Evolutionary conservation across 2,797 vertebrate genomes (phyloP).

Genomic region (Semotilus atromaculatus): DNA sequence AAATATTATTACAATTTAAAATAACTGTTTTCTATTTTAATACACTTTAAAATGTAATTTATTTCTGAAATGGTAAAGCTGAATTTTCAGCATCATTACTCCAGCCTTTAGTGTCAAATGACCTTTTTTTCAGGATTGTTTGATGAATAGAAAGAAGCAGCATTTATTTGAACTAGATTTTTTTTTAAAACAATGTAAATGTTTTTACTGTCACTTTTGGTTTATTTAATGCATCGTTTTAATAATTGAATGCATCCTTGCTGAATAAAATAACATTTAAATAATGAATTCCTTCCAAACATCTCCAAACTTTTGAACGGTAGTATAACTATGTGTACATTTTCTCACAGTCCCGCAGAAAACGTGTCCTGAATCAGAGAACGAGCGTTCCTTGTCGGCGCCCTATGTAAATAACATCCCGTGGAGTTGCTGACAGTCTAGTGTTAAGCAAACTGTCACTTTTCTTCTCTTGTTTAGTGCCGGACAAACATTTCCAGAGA

Average conservation of each 20-base stretch:
- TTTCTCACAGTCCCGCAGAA: background rate
- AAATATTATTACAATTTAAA: background rate
- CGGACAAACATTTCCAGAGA: conserved; percentile 8
- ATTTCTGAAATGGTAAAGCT: background rate
- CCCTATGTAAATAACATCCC: conserved; percentile 18
- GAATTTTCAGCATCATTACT: background rate
- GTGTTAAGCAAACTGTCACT: conserved; percentile 40
- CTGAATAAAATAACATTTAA: background rate
- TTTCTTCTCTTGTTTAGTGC: conserved; percentile 22
- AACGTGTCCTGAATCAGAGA: conserved; percentile 23
- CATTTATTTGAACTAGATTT: background rate
- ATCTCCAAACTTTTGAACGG: background rate
- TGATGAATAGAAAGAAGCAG: too few species aligned
- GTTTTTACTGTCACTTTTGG: background rate
- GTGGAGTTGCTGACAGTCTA: conserved; percentile 34
- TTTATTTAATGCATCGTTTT: background rate
- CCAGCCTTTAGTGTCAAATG: background rate
- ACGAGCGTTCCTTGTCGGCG: background rate
- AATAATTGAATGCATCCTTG: background rate
- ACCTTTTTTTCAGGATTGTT: background rate
- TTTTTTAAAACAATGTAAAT: background rate
- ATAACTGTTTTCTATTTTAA: background rate
- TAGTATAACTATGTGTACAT: background rate
- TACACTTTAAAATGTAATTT: background rate
- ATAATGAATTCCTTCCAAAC: background rate